Base-by-base conservation (phyloP, 2,888 invertebrate species). In the Arrhopalites spinosus region DNA sequence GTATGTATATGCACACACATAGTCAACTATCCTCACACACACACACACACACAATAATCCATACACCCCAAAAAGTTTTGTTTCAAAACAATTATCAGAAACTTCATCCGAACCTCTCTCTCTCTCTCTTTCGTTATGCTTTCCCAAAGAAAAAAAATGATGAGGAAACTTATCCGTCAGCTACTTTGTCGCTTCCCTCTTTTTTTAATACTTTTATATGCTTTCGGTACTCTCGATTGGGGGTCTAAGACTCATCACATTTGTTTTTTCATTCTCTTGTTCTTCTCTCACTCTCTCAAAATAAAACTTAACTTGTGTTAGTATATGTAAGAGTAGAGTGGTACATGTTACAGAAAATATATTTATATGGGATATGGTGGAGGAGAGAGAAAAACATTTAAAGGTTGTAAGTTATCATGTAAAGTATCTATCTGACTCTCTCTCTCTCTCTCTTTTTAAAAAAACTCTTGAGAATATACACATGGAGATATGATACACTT, bases 21-120 rank as follows among this genome's bases (percentile, higher is more conserved):
- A 11, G 50, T 11, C 15, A 45, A 45, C 50, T 15, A 15, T 8
- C 3, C 15, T n/a, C 8, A 50, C n/a, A 50, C n/a, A 50, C 7
- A 50, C 71, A 25, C 27, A 17, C 70, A 67, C 67, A 69, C 73
- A 68, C 56, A 76, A 72, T 78, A 78, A 78, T 72, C 76, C 75
- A 75, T 75, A 75, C 73, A 69, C 20, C 71, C 73, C 74, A 70
- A 74, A 76, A 75, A 78, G 77, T 78, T 78, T 78, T 78, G 75
- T 78, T 75, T 77, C 77, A 66, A 78, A 78, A 78, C 68, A 68
- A 61, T 74, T 74, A 64, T 67, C 67, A 76, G 50, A 73, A 76
- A 76, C 73, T 73, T 73, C 68, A 73, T 73, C 68, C 72, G 75
- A 71, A 23, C 47, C 70, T 70, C 43, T 29, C 27, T 59, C 71